Conservation (phyloP, 2,113 vertebrate species). For the Platysteira castanea region DNA sequence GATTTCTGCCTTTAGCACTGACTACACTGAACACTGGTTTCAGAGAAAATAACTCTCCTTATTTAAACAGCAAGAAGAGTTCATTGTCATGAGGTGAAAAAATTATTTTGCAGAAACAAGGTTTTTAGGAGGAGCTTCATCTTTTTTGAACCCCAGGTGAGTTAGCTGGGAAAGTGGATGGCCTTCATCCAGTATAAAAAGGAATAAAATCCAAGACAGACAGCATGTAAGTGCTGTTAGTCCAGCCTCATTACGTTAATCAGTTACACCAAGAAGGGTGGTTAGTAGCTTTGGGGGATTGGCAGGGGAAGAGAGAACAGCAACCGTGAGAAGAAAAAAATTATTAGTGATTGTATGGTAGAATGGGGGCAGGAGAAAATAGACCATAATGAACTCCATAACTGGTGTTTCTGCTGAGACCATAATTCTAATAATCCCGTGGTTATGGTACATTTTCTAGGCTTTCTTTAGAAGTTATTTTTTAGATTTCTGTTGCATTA, state of each 20-base stretch:
- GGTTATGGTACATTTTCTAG: neutral
- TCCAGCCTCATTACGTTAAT: neutral
- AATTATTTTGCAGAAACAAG: neutral
- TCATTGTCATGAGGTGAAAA: neutral
- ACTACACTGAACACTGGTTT: neutral
- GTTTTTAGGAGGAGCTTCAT: neutral
- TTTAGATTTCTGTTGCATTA: neutral
- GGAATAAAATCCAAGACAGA: neutral
- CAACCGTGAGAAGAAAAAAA: neutral
- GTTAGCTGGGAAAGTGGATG: neutral
- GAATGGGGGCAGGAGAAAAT: neutral
- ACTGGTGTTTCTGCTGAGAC: neutral
- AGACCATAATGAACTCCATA: neutral
- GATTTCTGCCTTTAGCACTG: neutral
- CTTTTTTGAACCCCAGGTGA: neutral
- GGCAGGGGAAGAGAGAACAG: neutral
- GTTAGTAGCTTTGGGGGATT: neutral
- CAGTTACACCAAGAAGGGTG: neutral
- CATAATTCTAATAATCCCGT: neutral
- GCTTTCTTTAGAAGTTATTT: neutral
- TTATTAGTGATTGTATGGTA: neutral
- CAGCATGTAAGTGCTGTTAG: neutral
- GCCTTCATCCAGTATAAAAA: neutral
- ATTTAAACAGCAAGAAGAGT: neutral
- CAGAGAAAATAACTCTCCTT: neutral